phyloP scores from a whole-genome alignment of 2,797 vertebrate genomes.

The Zalophus californianus region DNA sequence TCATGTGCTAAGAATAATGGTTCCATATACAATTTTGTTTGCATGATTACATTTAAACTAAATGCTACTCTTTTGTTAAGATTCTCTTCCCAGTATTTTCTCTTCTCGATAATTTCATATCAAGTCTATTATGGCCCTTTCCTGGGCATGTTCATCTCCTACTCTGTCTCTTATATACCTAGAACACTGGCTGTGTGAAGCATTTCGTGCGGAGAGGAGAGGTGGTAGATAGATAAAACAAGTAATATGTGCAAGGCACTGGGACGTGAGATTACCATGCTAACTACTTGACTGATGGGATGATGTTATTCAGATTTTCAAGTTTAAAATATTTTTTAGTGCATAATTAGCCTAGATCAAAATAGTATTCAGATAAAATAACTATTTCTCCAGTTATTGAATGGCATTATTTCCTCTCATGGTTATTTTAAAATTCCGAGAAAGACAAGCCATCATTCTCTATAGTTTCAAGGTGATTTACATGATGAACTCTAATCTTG shows the following conservation, averaged over 20 bases:
- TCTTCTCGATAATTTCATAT: background rate
- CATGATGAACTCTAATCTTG: background rate
- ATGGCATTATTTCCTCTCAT: background rate
- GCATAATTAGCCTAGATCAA: background rate
- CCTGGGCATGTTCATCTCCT: background rate
- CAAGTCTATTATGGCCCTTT: background rate
- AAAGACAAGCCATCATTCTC: background rate
- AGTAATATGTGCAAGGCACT: background rate
- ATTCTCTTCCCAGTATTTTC: background rate
- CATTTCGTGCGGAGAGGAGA: background rate
- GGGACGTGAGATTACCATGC: background rate
- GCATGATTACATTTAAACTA: background rate
- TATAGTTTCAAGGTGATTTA: constrained; percentile 9
- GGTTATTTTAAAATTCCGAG: constrained; percentile 14
- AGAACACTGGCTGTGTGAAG: background rate
- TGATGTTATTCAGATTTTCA: constrained; percentile 11
- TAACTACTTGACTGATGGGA: background rate
- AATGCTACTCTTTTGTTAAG: background rate
- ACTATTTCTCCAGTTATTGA: constrained; percentile 4
- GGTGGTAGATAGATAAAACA: background rate
- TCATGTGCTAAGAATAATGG: constrained; percentile 9
- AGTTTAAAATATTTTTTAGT: constrained; percentile 36
- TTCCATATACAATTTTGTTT: constrained; percentile 23
- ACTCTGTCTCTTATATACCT: background rate
- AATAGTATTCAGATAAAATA: background rate